Percentiles rank a stretch among this genome's conserved stretches.
phyloP scores from a whole-genome alignment of 2,797 vertebrate species.

The Fratercula arctica region DNA sequence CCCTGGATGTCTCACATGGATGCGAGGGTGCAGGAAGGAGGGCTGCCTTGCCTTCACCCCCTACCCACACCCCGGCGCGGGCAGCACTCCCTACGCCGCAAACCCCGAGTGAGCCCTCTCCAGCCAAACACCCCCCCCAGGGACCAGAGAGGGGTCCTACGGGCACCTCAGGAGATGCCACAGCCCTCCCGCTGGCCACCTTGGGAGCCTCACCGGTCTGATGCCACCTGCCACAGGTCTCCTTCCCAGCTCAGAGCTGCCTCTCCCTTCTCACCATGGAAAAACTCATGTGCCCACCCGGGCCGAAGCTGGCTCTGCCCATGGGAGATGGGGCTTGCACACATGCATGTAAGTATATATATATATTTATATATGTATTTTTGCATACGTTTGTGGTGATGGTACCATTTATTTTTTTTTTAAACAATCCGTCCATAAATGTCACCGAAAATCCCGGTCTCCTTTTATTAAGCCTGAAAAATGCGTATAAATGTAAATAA shows the following conservation, averaged over 20 bases:
- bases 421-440: conserved; percentile 79
- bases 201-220: fast-evolving
- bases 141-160: fast-evolving
- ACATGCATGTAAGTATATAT: neutral
- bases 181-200: neutral
- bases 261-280: neutral
- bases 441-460: conserved; percentile 77
- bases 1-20: neutral
- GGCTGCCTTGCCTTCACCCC: neutral
- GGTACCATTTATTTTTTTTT: conserved; percentile 57
- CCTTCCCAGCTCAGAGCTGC: neutral
- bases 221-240: neutral
- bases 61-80: fast-evolving
- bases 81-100: neutral
- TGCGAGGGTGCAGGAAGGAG: neutral
- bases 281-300: neutral
- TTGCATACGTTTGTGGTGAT: conserved; percentile 54
- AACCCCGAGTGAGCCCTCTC: neutral
- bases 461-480: conserved; percentile 89
- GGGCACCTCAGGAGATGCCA: fast-evolving
- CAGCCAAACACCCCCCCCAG: neutral
- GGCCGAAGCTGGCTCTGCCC: neutral
- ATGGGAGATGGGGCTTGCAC: neutral
- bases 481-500: conserved; percentile 85
- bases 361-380: neutral